Evolutionary conservation across 2,888 invertebrate genomes (phyloP), one percentile per base, ranked within the genome.

Genomic region (Oconnorella tubifera): DNA sequence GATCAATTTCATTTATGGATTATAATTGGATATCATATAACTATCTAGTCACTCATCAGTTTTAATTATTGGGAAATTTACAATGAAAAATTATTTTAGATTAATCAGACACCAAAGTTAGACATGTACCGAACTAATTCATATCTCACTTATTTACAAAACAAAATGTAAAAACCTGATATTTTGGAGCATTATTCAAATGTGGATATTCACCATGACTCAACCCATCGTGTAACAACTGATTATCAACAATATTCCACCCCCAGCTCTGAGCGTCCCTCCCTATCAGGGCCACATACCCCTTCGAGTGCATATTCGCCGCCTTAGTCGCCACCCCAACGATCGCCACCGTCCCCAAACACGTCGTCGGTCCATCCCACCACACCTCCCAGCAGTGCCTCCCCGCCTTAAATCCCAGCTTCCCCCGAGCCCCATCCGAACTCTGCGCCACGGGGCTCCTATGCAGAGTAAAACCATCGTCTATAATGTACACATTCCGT

Each of bases 231-330:
- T 99, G 97, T 75, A 97, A 85, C 73, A 98, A 87, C 84, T 92
- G 89, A 85, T 97, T 98, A 84, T 98, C 97, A 59, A 98, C 97
- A 75, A 99, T 86, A 86, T 98, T 98, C 98, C 98, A 99, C 19
- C 98, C 98, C 98, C 98, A 99, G 77, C 95, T 96, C 82, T 97
- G 91, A 80, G 94, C 92, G 84, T 98, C 95, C 3, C 92, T 90
- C 33, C 98, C 98, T 69, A 98, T 84, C 66, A 99, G 85, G 6
- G 96, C 91, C 59, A 96, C 90, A 85, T 99, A 99, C 63, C 98
- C 97, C 76, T 90, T 92, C 82, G 92, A 92, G 81, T 97, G 92
- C 69, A 97, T 84, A 49, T 92, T 88, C 10, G 97, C 94, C 79
- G 97, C 93, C 84, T 82, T 78, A n/a, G 79, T 77, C 55, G 79